Evolutionary conservation across 64 coral and sea anemone species (phyloP).

Genomic region (Exaiptasia diaphana): DNA sequence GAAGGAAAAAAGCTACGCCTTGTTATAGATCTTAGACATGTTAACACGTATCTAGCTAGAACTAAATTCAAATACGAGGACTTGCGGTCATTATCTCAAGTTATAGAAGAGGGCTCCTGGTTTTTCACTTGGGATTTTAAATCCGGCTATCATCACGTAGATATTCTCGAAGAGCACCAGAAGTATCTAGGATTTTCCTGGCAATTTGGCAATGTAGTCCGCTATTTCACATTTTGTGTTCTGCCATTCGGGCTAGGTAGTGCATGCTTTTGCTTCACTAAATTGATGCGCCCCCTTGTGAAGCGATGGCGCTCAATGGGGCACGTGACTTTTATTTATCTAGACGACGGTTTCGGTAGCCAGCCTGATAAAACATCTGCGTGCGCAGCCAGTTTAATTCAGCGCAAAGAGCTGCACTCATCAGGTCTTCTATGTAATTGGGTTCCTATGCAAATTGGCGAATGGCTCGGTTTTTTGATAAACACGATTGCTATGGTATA

Average conservation of each 20-base stretch:
- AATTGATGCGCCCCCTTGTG: conserved; percentile 27
- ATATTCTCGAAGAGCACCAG: conserved; percentile 19
- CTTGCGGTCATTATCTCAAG: conserved; percentile 12
- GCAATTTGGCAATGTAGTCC: not conserved
- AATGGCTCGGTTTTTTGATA: conserved; percentile 48
- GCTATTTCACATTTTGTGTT: conserved; percentile 26
- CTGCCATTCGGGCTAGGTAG: conserved; percentile 31
- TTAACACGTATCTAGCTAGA: conserved; percentile 26
- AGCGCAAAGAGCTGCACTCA: conserved; percentile 4
- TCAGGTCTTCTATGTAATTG: conserved; percentile 30
- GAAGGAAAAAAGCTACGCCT: conserved; percentile 44
- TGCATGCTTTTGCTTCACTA: conserved; percentile 44
- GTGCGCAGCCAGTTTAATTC: conserved; percentile 25
- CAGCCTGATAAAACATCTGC: conserved; percentile 40
- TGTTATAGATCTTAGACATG: conserved; percentile 45
- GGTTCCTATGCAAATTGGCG: conserved; percentile 13
- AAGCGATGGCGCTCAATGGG: conserved; percentile 38
- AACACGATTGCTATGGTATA: conserved; percentile 49
- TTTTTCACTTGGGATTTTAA: conserved; percentile 38
- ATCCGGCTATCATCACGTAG: conserved; percentile 9
- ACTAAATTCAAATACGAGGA: conserved; percentile 42
- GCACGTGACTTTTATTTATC: conserved; percentile 43
- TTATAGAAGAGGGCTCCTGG: not conserved
- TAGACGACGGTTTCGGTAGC: conserved; percentile 46
- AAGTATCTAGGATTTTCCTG: conserved; percentile 44